Evolutionary conservation across 2,797 vertebrate species (phyloP), one percentile per base, ranked within the genome.

Genomic region (Microhierax caerulescens): DNA sequence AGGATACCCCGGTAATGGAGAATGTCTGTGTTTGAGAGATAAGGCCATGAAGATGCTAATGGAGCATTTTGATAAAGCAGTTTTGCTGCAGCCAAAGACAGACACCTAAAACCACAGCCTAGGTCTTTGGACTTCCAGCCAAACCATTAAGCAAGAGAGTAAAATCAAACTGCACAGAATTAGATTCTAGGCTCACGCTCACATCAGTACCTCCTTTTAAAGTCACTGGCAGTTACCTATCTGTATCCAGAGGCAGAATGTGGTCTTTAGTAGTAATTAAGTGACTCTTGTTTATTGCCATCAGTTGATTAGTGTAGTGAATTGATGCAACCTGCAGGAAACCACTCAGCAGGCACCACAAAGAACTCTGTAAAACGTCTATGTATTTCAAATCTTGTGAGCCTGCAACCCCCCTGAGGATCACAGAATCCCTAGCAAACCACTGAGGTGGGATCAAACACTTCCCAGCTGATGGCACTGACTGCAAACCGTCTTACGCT

Each of bases 251-350:
- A 88, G 61, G 68, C 57, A 78, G 45, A 90, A 83, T 88, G 8
- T 45, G 20, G 48, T 81, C 60, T 92, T 81, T 75, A 84, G 75
- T 6, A 81, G 57, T 81, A 95, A 90, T 91, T 88, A 93, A 95
- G 84, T 85, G 10, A 59, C 39, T 95, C 27, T 87, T 83, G 43
- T 78, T 95, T 87, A 39, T 69, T 88, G 45, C 43, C 32, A 37
- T 83, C 61, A 24, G 54, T 84, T 91, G 48, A 90, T 94, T 77
- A 72, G 56, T 68, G 50, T 54, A 47, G 82, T 90, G 82, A 91
- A 93, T 85, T 91, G 69, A 85, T 80, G 73, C 39, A 88, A 78
- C 30, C 37, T 78, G 54, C 5, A 3, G 73, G 72, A 96, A 93
- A 93, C 30, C 37, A 36, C 94, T 84, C 67, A 92, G 60, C 41